Percentiles rank a stretch among this genome's conserved stretches.
phyloP scores from a whole-genome alignment of 2,113 vertebrate genomes.

The Rhinichthys klamathensis region DNA sequence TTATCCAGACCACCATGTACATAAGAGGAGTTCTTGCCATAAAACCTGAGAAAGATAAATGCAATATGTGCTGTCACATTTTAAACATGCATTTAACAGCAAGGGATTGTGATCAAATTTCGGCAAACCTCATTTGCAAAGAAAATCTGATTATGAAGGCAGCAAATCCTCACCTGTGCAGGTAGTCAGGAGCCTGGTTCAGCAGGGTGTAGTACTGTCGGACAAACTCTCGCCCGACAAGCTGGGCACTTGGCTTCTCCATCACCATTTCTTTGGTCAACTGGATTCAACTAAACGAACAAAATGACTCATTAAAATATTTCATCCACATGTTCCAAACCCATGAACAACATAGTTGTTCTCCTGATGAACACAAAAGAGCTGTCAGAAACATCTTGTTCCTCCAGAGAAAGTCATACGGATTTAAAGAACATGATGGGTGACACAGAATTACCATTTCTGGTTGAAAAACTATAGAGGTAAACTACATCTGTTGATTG shows the following conservation, averaged over 20 bases:
- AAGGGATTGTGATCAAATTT: background rate
- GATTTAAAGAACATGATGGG: background rate
- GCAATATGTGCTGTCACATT: background rate
- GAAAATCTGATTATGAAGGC: background rate
- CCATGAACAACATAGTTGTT: too few species aligned
- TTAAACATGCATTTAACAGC: background rate
- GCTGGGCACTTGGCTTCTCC: constrained; percentile 99
- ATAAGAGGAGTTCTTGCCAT: constrained; percentile 98
- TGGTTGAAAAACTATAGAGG: background rate
- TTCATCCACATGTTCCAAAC: background rate
- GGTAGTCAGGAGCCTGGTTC: constrained; percentile 96
- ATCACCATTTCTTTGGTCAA: constrained; percentile 99
- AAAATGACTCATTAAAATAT: background rate
- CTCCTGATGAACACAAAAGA: background rate
- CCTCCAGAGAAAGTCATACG: background rate
- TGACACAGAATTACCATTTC: background rate
- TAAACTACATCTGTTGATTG: background rate
- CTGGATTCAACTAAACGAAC: constrained; percentile 74
- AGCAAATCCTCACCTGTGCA: constrained; percentile 86
- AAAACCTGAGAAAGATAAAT: constrained; percentile 80
- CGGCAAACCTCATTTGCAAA: background rate
- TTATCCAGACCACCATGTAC: constrained; percentile 95
- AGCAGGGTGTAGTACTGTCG: constrained; percentile 98
- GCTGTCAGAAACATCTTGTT: background rate
- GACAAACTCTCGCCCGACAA: constrained; percentile 99